Conservation (phyloP, 2,888 invertebrate species). For the Chrysopilus asiliformis region DNA sequence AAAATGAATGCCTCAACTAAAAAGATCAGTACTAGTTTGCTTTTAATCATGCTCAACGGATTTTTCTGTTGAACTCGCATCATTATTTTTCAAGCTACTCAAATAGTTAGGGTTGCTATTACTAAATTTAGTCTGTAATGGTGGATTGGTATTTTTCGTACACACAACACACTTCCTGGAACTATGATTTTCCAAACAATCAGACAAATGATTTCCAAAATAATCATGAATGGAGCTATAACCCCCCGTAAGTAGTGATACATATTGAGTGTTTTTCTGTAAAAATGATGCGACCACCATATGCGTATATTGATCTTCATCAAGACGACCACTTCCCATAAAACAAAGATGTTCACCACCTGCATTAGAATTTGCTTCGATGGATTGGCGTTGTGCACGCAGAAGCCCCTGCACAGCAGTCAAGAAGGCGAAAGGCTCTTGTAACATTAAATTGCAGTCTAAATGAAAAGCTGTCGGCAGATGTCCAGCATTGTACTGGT, state of each 20-base stretch:
- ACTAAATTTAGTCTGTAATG: background rate
- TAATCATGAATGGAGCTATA: slow-evolving; percentile 75
- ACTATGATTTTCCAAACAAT: slow-evolving; percentile 76
- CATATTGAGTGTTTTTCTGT: slow-evolving; percentile 83
- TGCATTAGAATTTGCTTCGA: slow-evolving; percentile 74
- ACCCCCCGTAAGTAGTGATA: slow-evolving; percentile 85
- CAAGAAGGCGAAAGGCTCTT: slow-evolving; percentile 88
- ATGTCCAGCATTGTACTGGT: slow-evolving; percentile 95
- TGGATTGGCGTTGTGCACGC: slow-evolving; percentile 75
- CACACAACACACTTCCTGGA: slow-evolving; percentile 70
- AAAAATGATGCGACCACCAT: slow-evolving; percentile 98
- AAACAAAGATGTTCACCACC: slow-evolving; percentile 83
- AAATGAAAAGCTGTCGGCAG: slow-evolving; percentile 95
- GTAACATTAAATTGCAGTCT: slow-evolving; percentile 93
- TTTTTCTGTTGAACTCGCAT: background rate
- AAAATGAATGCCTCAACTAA: no score
- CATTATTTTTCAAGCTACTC: background rate
- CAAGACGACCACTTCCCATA: slow-evolving; percentile 84
- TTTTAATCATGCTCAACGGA: background rate
- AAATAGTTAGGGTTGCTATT: slow-evolving; percentile 5
- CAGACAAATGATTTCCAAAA: slow-evolving; percentile 65
- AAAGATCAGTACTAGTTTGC: slow-evolving; percentile 44
- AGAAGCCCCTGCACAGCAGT: slow-evolving; percentile 83
- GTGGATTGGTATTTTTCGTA: slow-evolving; percentile 39
- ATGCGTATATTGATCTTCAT: slow-evolving; percentile 90